Evolutionary conservation across 2,797 vertebrate species (phyloP).

Genomic region (Manis crassicaudata): DNA sequence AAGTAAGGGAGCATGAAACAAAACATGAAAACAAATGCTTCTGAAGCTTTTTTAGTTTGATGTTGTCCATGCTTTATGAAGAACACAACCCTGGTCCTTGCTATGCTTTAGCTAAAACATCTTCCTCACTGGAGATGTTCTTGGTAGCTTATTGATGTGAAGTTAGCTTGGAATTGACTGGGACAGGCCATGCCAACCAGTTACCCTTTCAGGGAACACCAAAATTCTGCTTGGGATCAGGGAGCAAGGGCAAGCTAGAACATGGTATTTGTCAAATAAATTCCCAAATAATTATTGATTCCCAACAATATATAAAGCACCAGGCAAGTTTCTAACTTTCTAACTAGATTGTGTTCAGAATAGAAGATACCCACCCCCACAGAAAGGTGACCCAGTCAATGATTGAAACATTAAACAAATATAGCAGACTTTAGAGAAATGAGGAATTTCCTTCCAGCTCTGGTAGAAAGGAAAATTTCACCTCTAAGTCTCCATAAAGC

Average conservation of each 20-base stretch:
- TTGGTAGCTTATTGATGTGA: background rate
- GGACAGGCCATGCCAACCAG: background rate
- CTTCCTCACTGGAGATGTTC: background rate
- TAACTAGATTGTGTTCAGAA: background rate
- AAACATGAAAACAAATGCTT: too few species aligned
- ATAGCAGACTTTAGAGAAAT: background rate
- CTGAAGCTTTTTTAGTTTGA: too few species aligned
- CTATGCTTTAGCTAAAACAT: background rate
- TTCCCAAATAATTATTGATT: background rate
- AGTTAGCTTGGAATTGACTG: background rate
- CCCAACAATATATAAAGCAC: background rate
- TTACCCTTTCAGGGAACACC: background rate
- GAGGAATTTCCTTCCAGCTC: background rate
- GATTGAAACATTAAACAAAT: background rate
- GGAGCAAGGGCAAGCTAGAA: conserved; percentile 21
- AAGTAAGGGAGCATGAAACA: background rate
- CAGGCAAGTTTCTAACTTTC: background rate
- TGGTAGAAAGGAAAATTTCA: background rate
- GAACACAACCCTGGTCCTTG: background rate
- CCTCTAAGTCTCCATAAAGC: background rate
- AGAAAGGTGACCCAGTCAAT: background rate
- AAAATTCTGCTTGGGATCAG: conserved; percentile 15
- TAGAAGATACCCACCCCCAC: background rate
- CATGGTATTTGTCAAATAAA: background rate
- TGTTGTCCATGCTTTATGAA: background rate